Evolutionary conservation across 1,140 invertebrate genomes (phyloP).

Genomic region (Linepithema humile): DNA sequence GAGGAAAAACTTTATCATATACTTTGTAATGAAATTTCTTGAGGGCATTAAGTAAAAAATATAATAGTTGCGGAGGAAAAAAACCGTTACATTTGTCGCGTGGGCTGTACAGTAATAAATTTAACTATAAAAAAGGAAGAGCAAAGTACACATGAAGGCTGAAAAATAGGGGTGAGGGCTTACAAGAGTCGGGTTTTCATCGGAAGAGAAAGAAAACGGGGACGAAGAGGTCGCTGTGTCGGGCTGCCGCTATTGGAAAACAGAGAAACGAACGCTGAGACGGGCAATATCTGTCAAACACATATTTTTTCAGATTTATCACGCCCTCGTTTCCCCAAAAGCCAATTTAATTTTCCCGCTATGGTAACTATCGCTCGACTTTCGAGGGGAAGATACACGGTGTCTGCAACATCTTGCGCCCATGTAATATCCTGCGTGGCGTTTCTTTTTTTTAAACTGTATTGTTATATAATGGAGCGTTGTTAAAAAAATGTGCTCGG

Average conservation of each 20-base stretch:
- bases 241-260: constrained; percentile 54
- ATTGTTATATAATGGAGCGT: background rate
- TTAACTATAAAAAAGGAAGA: constrained; percentile 7
- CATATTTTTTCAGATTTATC: constrained; percentile 82
- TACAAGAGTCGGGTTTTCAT: constrained; percentile 24
- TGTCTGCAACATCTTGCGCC: background rate
- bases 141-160: background rate
- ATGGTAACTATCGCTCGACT: background rate
- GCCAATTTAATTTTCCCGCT: constrained; percentile 77
- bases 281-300: constrained; percentile 81
- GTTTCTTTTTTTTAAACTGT: background rate
- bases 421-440: background rate
- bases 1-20: background rate
- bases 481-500: background rate
- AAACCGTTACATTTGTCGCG: background rate
- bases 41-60: background rate
- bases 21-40: background rate
- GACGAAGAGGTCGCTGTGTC: constrained; percentile 37
- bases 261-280: constrained; percentile 65
- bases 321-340: constrained; percentile 66
- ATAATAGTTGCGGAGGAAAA: constrained; percentile 11
- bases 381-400: background rate
- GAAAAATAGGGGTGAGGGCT: constrained; percentile 12
- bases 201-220: constrained; percentile 2
- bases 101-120: constrained; percentile 13